Evolutionary conservation across 2,888 invertebrate species (phyloP).

Genomic region (Leucozona laternaria): DNA sequence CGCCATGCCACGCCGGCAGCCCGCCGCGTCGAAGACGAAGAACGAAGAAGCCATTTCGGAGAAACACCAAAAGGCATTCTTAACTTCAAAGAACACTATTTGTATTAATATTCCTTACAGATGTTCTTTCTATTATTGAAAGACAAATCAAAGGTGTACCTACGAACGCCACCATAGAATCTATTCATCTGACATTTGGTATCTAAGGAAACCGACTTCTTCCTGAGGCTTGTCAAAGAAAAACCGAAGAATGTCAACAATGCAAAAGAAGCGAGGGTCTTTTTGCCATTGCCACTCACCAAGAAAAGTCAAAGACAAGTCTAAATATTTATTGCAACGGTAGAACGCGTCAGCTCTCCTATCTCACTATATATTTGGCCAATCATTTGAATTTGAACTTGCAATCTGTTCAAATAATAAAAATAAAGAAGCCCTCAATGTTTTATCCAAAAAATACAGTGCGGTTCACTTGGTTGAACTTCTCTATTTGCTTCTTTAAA

Average conservation of each 20-base stretch:
- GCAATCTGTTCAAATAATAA: conserved; percentile 23
- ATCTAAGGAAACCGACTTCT: conserved; percentile 1
- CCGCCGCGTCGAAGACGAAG: background rate
- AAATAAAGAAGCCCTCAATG: background rate
- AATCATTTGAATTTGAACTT: conserved; percentile 70
- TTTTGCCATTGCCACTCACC: background rate
- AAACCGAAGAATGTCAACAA: conserved; percentile 61
- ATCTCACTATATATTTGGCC: background rate
- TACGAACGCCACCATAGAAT: conserved; percentile 46
- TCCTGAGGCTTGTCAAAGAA: conserved; percentile 3
- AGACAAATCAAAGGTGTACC: conserved; percentile 67
- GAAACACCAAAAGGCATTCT: conserved; percentile 46
- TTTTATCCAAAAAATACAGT: background rate
- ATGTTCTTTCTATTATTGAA: conserved; percentile 54
- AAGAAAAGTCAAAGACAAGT: conserved; percentile 50
- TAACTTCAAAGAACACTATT: conserved; percentile 62
- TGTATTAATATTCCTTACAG: conserved; percentile 64
- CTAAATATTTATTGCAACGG: conserved; percentile 59
- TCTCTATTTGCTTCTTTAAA: too few species aligned
- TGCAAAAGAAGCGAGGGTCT: conserved; percentile 41
- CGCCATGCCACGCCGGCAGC: background rate
- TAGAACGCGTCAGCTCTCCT: conserved; percentile 14
- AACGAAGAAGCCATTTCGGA: background rate
- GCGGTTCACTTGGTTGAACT: background rate
- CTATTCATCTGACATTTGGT: conserved; percentile 28